Base-by-base conservation (phyloP, 2,113 vertebrate genomes). In the Urocolius indicus region DNA sequence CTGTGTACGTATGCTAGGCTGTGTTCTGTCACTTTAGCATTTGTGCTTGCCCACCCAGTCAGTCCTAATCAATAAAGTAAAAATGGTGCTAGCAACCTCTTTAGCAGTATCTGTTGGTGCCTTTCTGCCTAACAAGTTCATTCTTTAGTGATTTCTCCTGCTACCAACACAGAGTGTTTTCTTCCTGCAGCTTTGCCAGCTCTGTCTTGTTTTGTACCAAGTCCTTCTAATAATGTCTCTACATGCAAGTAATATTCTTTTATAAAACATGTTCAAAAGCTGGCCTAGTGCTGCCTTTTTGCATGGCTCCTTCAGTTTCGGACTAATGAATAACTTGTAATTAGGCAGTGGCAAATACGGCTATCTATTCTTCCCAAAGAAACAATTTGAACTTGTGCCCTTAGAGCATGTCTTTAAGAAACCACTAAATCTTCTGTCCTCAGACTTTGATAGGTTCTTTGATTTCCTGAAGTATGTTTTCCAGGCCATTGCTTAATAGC, bases 301-400 rank as follows among this genome's bases (percentile, higher is more conserved):
- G 14, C 68, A 58, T n/a, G 26, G 72, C 61, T 86, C 55, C 83
- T 92, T 93, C 73, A 93, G 51, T 86, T 94, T 95, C 65, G 90
- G 38, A 45, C 86, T 94, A 94, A 86, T 90, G 83, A 96, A 73
- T 74, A 90, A 91, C 52, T 78, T 81, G 32, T 63, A 96, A 93
- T 93, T 97, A 94, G 94, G 86, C 80, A 92, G 65, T 19, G n/a
- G 79, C 79, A 97, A 94, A 92, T 92, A 92, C 34, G 72, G 55
- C 19, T 77, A 93, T 86, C 79, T 93, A 59, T 92, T 94, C 32
- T 86, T 93, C 55, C 61, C 79, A 92, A 86, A 88, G 75, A 94
- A 92, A 94, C 68, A 80, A 76, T 32, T 52, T 90, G 75, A 88
- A 86, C 48, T 95, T 94, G 59, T 88, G 88, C 63, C 65, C 65